phyloP scores from a whole-genome alignment of 2,888 invertebrate genomes.

The Dinocampus coccinellae region DNA sequence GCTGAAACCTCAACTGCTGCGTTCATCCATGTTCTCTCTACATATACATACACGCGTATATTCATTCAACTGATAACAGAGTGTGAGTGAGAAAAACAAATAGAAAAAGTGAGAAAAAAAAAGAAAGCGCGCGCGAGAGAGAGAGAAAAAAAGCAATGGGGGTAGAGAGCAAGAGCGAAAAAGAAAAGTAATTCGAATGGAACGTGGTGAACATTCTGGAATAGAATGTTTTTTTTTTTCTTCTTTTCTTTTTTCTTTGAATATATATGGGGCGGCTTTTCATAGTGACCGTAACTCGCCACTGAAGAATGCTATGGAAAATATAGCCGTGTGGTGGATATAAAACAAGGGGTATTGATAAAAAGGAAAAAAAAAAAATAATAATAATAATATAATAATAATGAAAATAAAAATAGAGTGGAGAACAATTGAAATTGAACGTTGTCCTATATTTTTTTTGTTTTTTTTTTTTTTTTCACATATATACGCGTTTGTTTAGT shows the following conservation, averaged over 20 bases:
- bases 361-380: slow-evolving; percentile 32
- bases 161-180: slow-evolving; percentile 24
- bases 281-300: background rate
- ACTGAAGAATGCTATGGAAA: background rate
- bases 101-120: slow-evolving; percentile 37
- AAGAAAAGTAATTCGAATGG: background rate
- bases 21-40: slow-evolving; percentile 11
- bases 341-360: slow-evolving; percentile 21
- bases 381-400: no score
- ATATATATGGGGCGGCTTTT: background rate
- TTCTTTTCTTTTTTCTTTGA: background rate
- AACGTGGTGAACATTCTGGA: background rate
- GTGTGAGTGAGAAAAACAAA: background rate
- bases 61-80: background rate
- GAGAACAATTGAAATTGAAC: slow-evolving; percentile 20
- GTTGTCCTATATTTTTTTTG: background rate
- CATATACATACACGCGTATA: background rate
- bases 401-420: background rate
- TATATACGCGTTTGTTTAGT: background rate
- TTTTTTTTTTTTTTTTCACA: no score
- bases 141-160: no score
- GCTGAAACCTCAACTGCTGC: slow-evolving; percentile 34
- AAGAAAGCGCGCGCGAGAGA: slow-evolving; percentile 19
- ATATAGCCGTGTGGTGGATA: background rate
- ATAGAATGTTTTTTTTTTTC: background rate